Conservation (phyloP, 1,140 invertebrate species). For the Atta colombica region DNA sequence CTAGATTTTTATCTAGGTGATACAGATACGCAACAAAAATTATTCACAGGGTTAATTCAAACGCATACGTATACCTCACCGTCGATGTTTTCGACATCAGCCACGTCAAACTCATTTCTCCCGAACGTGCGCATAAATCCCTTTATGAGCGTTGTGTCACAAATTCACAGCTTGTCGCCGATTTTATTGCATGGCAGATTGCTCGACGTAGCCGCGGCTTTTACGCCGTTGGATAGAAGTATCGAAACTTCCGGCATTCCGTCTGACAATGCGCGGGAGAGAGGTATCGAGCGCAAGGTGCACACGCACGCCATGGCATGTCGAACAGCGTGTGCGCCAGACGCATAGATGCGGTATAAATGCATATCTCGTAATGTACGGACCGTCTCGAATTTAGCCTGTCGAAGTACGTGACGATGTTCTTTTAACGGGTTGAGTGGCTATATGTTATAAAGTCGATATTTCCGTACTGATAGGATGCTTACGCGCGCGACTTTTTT, state of each 20-base stretch:
- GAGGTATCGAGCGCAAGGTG: conserved; percentile 47
- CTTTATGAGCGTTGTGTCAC: conserved; percentile 82
- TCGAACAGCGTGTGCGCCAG: conserved; percentile 39
- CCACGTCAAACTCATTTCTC: conserved; percentile 67
- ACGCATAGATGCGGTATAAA: conserved; percentile 49
- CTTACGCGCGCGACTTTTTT: neutral
- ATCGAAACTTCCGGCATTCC: conserved; percentile 81
- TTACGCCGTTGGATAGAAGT: conserved; percentile 78
- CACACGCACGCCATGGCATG: conserved; percentile 21
- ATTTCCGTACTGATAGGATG: conserved; percentile 17
- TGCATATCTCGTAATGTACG: conserved; percentile 33
- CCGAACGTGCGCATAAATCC: conserved; percentile 81
- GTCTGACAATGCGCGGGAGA: conserved; percentile 46
- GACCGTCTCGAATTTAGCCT: conserved; percentile 53
- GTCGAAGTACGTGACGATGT: conserved; percentile 42
- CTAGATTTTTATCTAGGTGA: neutral
- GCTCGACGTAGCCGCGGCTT: conserved; percentile 78
- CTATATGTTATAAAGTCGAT: conserved; percentile 36
- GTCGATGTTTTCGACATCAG: conserved; percentile 34
- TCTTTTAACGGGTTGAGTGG: conserved; percentile 43
- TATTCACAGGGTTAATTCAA: conserved; percentile 28
- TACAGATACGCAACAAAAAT: neutral
- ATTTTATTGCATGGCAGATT: conserved; percentile 83
- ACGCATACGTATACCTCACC: neutral
- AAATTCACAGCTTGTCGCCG: conserved; percentile 83